A percentile compares a stretch with the other conserved stretches of the same genome.
Evolutionary conservation across 2,113 vertebrate genomes (phyloP).

Genomic region (Nycticorax nycticorax): DNA sequence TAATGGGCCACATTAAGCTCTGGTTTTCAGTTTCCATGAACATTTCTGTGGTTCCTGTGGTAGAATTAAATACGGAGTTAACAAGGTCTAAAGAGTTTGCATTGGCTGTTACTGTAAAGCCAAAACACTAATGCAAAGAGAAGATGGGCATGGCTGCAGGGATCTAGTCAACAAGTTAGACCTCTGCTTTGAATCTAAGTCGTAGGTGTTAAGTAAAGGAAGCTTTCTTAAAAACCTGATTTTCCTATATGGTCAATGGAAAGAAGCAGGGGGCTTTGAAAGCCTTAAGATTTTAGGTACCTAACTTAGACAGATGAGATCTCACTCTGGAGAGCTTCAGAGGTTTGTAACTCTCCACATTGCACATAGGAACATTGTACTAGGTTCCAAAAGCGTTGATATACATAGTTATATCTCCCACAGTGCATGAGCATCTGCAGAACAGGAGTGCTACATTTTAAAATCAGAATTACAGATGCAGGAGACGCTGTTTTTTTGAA

Average conservation of each 20-base stretch:
- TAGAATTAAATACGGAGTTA: neutral
- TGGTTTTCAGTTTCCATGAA: neutral
- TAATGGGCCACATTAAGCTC: neutral
- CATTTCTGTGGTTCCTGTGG: neutral
- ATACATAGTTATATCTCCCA: neutral
- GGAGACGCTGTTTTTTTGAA: neutral
- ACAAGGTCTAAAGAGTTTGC: neutral
- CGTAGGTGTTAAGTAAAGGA: neutral
- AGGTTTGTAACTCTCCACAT: neutral
- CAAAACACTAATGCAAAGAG: neutral
- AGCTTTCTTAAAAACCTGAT: neutral
- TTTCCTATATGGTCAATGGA: neutral
- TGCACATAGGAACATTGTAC: neutral
- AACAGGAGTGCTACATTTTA: neutral
- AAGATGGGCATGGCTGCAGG: neutral
- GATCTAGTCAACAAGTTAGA: neutral
- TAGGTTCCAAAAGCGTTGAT: neutral
- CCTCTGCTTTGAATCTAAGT: neutral
- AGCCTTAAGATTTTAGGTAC: neutral
- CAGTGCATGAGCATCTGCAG: neutral
- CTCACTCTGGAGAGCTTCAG: neutral
- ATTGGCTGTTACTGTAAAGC: neutral
- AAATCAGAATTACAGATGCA: neutral
- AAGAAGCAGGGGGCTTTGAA: neutral
- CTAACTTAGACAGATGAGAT: neutral